A percentile compares a stretch with the other conserved stretches of the same genome.
These are phyloP conservation scores for Caranx melampygus DNA, from an alignment of 2,113 vertebrate species.

Conservation along the genomic window DNA sequence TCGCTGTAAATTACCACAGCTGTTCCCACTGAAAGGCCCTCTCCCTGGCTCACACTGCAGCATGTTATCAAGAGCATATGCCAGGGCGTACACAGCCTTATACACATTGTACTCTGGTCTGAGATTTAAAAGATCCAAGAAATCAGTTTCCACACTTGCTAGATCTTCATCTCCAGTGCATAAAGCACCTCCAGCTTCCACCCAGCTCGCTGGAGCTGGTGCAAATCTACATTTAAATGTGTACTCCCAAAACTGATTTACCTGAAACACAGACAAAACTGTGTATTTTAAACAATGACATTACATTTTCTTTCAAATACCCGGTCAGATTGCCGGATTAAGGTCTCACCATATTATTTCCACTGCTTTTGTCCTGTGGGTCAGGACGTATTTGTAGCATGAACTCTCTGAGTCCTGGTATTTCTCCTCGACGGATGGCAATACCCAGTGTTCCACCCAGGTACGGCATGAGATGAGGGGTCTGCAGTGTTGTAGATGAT, in stretches of 20 bases:
- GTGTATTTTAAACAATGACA: not conserved
- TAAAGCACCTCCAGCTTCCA: too few relatives aligned
- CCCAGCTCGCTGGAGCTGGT: too few relatives aligned
- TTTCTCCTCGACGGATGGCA: slow-evolving; percentile 78
- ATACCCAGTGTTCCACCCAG: slow-evolving; percentile 66
- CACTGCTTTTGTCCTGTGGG: slow-evolving; percentile 15
- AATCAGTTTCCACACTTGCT: too few relatives aligned
- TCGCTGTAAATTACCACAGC: too few relatives aligned
- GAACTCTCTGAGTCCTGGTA: slow-evolving; percentile 59
- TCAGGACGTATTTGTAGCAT: slow-evolving; percentile 44
- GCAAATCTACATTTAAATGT: too few relatives aligned
- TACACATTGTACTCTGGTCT: too few relatives aligned
- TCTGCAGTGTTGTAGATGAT: slow-evolving; percentile 51
- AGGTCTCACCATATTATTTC: slow-evolving; percentile 50
- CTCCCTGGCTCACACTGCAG: too few relatives aligned
- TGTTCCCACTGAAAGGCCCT: too few relatives aligned
- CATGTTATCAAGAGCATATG: too few relatives aligned
- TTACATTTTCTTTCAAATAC: not conserved
- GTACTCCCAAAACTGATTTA: not conserved
- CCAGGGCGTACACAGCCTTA: too few relatives aligned
- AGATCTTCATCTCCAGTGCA: too few relatives aligned
- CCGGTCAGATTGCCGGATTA: not conserved
- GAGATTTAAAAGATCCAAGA: too few relatives aligned
- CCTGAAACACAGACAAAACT: slow-evolving; percentile 30
- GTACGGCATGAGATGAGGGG: slow-evolving; percentile 58